phyloP scores from a whole-genome alignment of 2,797 vertebrate species.

The Halcyon smyrnensis region DNA sequence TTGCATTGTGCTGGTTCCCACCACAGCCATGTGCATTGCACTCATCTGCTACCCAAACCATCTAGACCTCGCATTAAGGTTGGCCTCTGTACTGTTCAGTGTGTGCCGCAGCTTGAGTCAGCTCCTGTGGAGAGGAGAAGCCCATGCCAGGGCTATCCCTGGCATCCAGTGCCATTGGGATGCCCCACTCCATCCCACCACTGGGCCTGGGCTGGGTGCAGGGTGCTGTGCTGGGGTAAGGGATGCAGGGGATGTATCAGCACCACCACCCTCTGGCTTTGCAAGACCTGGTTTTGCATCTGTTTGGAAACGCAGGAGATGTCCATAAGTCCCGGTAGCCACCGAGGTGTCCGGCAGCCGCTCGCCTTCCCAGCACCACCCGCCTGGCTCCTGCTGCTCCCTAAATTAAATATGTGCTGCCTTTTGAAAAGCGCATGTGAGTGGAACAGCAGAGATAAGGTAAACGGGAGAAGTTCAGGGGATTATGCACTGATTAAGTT shows the following conservation, averaged over 20 bases:
- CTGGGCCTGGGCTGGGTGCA: background rate
- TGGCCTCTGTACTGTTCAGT: background rate
- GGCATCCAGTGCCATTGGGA: fast-evolving
- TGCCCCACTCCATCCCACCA: fast-evolving
- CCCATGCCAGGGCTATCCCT: fast-evolving
- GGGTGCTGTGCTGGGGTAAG: background rate
- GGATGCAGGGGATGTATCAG: background rate
- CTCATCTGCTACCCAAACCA: background rate
- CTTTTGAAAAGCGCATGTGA: background rate
- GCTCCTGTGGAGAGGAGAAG: background rate
- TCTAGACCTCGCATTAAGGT: fast-evolving
- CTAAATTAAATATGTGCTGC: background rate
- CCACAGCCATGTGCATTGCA: fast-evolving
- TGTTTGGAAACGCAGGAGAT: background rate
- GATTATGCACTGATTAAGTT: constrained; percentile 64
- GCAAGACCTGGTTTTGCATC: background rate
- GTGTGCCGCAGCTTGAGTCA: background rate
- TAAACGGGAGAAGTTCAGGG: constrained; percentile 19
- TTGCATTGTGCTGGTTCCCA: fast-evolving
- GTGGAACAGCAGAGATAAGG: constrained; percentile 20
- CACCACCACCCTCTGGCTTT: background rate
- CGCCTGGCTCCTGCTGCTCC: constrained; percentile 22
- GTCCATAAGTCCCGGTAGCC: background rate
- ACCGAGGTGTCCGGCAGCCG: background rate
- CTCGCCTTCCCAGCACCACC: fast-evolving